These are phyloP conservation scores for Chironomus tentans DNA, from an alignment of 2,888 invertebrate species.

Conservation along the genomic window DNA sequence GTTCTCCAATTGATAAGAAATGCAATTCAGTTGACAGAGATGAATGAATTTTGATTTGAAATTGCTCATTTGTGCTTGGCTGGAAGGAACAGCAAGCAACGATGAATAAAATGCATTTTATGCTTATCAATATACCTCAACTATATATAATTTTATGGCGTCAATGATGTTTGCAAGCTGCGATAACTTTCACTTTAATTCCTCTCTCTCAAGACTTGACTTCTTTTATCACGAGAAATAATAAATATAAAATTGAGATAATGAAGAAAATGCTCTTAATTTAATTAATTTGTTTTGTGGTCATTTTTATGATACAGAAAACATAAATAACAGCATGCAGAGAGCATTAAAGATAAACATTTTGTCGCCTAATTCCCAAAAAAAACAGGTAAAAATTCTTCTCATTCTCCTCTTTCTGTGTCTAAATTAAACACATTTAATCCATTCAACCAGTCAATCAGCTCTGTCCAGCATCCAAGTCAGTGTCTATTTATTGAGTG, in stretches of 20 bases:
- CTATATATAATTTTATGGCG: background rate
- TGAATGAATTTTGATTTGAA: slow-evolving; percentile 17
- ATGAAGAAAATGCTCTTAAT: background rate
- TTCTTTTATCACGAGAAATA: background rate
- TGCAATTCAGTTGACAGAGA: slow-evolving; percentile 20
- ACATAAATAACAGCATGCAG: background rate
- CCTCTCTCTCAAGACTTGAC: too few species aligned
- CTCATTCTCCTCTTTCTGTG: too few species aligned
- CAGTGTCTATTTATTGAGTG: too few species aligned
- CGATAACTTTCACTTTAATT: too few species aligned
- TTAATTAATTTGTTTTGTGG: slow-evolving; percentile 25
- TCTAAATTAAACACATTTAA: background rate
- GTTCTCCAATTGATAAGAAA: background rate
- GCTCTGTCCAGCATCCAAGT: too few species aligned
- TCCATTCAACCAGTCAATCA: too few species aligned
- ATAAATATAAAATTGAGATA: background rate
- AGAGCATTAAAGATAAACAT: background rate
- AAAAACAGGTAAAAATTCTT: background rate
- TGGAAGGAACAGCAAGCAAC: too few species aligned
- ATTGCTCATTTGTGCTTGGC: background rate
- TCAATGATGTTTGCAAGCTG: background rate
- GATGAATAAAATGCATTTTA: too few species aligned
- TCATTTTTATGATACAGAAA: slow-evolving; percentile 1
- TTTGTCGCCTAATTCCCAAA: background rate
- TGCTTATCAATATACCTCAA: background rate